Base-by-base conservation (phyloP, 2,888 invertebrate genomes). In the Pristionchus mayeri region DNA sequence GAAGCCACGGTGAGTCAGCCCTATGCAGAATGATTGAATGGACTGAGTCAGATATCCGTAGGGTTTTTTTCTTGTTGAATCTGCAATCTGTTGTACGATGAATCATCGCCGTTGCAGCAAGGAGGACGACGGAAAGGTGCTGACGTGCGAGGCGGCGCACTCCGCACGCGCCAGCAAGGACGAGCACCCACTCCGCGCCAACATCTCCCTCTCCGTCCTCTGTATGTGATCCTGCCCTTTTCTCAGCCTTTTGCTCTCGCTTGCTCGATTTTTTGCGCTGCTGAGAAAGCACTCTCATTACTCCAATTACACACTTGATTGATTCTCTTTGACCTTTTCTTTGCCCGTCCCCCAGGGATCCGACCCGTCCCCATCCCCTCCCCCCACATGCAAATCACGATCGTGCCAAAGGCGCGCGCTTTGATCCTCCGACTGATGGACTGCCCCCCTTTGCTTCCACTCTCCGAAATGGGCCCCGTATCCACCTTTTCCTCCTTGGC, bases 121-220 rank as follows among this genome's bases (percentile, higher is more conserved):
- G 84, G 85, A 80, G 44, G 91, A 92, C 85, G 90, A 92, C 84
- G 88, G 90, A 52, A 92, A 91, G 85, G 84, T 90, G 37, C 83
- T 92, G 34, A 89, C 91, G 11, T 92, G 92, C 85, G 91, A 92
- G 86, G 91, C 88, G 2, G 82, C 86, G 34, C 92, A 92, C 52
- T 91, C 89, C 4, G 79, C 86, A 13, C n/a, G n/a, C n/a, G 91
- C 89, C 6, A 76, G 85, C 9, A 88, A 88, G 0, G 54, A 54
- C 4, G 30, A 50, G 7, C 30, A n/a, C 21, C 76, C 76, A 3
- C 79, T 90, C 4, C 86, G 88, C 0, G 87, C 90, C 2, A 89
- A 89, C 44, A 87, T 91, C 7, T 90, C 91, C 9, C 84, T 92
- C 27, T 87, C 90, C 85, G 91, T 92, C 24, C 85, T 90, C 16